Evolutionary conservation across 2,113 vertebrate genomes (phyloP).

Genomic region (Marmota flaviventris): DNA sequence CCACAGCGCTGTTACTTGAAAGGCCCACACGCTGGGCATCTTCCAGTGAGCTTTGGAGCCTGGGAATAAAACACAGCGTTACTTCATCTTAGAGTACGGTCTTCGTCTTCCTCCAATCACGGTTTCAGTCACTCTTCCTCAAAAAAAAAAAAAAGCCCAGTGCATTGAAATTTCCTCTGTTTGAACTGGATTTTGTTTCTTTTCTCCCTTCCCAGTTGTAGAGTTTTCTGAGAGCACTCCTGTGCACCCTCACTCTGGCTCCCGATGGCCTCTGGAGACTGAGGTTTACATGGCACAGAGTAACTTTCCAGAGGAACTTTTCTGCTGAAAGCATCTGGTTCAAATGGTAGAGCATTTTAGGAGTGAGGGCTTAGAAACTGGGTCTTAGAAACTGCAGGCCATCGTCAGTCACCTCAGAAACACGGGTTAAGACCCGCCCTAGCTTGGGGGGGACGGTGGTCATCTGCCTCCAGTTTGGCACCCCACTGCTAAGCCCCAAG

Average conservation of each 20-base stretch:
- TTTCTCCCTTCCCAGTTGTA: rapidly evolving
- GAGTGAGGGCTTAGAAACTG: neutral
- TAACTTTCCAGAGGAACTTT: neutral
- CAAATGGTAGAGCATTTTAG: neutral
- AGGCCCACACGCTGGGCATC: neutral
- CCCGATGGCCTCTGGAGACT: neutral
- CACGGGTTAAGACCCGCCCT: neutral
- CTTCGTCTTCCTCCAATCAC: neutral
- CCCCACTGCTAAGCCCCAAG: neutral
- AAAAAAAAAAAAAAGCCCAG: neutral
- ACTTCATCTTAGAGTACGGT: neutral
- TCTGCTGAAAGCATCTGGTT: neutral
- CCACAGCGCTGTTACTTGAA: neutral
- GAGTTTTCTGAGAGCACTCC: neutral
- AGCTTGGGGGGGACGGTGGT: neutral
- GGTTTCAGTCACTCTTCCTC: neutral
- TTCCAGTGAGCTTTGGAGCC: too few relatives aligned
- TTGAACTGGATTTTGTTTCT: neutral
- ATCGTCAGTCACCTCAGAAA: neutral
- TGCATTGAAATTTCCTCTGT: too few relatives aligned
- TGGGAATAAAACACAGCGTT: neutral
- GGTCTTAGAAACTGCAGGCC: neutral
- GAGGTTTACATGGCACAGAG: neutral
- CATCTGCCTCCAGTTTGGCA: neutral
- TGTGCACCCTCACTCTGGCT: rapidly evolving